phyloP scores from a whole-genome alignment of 2,797 vertebrate species.

The Peromyscus attwateri region DNA sequence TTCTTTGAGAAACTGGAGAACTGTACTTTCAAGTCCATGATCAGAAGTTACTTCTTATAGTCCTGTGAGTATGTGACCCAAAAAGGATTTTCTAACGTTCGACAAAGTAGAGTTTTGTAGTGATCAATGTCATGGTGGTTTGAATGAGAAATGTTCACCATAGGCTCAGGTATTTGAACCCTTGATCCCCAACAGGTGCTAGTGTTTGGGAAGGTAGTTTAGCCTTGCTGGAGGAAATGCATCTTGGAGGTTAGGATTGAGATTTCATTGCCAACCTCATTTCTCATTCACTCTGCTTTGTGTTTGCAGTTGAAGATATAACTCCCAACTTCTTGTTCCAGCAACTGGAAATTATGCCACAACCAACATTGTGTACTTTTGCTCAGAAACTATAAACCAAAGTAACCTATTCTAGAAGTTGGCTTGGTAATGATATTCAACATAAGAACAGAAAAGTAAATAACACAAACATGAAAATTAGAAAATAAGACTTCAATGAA shows the following conservation, averaged over 20 bases:
- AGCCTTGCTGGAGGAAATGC: background rate
- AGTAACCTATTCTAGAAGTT: background rate
- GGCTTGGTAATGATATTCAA: background rate
- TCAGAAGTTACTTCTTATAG: background rate
- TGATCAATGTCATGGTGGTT: background rate
- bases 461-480: background rate
- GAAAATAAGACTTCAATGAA: slow-evolving; percentile 20
- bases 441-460: background rate
- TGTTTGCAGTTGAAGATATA: background rate
- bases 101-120: slow-evolving; percentile 13
- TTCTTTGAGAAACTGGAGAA: background rate
- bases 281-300: background rate
- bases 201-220: too few relatives aligned
- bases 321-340: background rate
- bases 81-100: slow-evolving; percentile 3
- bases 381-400: background rate
- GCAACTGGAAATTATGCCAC: background rate
- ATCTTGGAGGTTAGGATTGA: background rate
- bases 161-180: background rate
- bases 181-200: background rate
- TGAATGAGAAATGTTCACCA: background rate
- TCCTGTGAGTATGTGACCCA: background rate
- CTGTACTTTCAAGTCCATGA: slow-evolving; percentile 26
- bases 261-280: background rate
- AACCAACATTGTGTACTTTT: background rate